Base-by-base conservation (phyloP, 1,140 invertebrate genomes). In the Hylaeus anthracinus region DNA sequence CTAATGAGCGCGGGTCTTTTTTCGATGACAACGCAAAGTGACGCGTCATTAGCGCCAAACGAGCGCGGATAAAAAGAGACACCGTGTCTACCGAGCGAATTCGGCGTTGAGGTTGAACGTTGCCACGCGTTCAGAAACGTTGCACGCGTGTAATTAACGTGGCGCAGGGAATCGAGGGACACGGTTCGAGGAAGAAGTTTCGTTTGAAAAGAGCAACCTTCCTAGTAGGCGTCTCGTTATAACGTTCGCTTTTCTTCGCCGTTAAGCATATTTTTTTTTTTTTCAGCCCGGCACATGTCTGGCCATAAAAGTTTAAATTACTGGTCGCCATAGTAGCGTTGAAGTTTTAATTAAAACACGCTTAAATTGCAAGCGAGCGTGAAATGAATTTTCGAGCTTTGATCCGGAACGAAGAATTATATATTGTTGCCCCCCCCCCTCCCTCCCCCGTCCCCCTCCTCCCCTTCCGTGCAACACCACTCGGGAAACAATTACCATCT, bases 21-120 rank as follows among this genome's bases (percentile, higher is more conserved):
- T 79, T 48, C 61, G 9, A 64, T 66, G 56, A 72, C 70, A 63
- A 79, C 58, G 51, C 53, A 9, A 72, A 66, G 64, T 73, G 70
- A 79, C 61, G 77, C 51, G 41, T 73, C 77, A 65, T 79, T 79
- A 79, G 53, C 60, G 77, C 9, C n/a, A 65, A 73, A 79, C 61
- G 77, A 79, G 53, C 48, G 5, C 26, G 26, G 48, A 72, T 72
- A 72, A 79, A 65, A 73, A 65, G 41, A n/a, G 10, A n/a, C 55
- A 48, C 9, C 67, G 58, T 53, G 43, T 60, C 14, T 65, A 6
- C 60, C 26, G 14, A 43, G 45, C 53, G 58, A 72, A 72, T 63
- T 63, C 63, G 65, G n/a, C 51, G 72, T 64, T 45, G 5, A 61
- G 56, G 43, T 48, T 58, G 55, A 48, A 60, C 73, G 26, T 60